Evolutionary conservation across 2,888 invertebrate species (phyloP).

Genomic region (Mycogona germanica): DNA sequence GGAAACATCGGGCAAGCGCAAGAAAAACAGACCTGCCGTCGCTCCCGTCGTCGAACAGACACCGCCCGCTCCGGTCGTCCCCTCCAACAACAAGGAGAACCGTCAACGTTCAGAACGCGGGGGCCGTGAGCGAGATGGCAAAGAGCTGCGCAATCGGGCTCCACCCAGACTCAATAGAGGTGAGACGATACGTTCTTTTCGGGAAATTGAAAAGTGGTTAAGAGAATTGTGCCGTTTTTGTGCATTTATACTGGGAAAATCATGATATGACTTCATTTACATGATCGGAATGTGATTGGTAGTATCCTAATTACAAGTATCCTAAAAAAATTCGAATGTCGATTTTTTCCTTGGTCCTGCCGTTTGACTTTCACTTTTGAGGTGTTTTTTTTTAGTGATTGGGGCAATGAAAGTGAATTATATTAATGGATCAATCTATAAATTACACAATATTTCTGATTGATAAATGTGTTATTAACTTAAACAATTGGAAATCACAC

Average conservation of each 20-base stretch:
- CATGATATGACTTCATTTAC: no score
- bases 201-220: conserved; percentile 40
- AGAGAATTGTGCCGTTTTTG: conserved; percentile 13
- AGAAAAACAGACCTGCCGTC: conserved; percentile 55
- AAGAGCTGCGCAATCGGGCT: conserved; percentile 28
- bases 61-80: conserved; percentile 28
- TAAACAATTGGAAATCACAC: no score
- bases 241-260: no score
- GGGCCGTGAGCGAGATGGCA: conserved; percentile 22
- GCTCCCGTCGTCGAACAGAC: conserved; percentile 35
- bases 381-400: conserved; percentile 8
- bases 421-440: no score
- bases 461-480: no score
- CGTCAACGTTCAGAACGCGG: conserved; percentile 20
- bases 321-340: no score
- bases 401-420: no score
- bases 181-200: neutral
- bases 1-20: conserved; percentile 76
- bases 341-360: neutral
- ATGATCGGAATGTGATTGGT: no score
- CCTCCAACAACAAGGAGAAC: conserved; percentile 24
- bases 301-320: no score
- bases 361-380: neutral
- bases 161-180: conserved; percentile 40
- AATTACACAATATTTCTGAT: no score